Evolutionary conservation across 2,888 invertebrate species (phyloP), one percentile per base, ranked within the genome.

Genomic region (Agriopis marginaria): DNA sequence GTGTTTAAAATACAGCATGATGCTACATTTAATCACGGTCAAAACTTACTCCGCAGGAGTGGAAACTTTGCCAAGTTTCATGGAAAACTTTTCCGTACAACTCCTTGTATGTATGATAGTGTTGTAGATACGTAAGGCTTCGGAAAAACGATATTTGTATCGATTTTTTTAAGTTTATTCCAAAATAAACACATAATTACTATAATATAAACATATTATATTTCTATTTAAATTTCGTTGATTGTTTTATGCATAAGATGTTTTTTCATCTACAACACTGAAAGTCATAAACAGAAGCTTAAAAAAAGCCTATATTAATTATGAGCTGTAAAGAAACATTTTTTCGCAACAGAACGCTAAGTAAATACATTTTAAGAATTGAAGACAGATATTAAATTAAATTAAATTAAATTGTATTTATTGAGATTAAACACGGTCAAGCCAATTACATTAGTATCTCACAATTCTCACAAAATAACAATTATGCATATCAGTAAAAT

Each of bases 21-120:
- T 71, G 72, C 66, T 72, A 75, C 73, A 77, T 79, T 80, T 80
- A 82, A 82, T 82, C 79, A 82, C 75, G 72, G 70, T 60, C 17
- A 62, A 10, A 60, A 82, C 56, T 65, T 51, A 77, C 75, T 79
- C 76, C 76, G 71, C 73, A 69, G 66, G 55, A 56, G 60, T 5
- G 14, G 39, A 56, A 70, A 74, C 75, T 77, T 70, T 40, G 66
- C 54, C 12, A 63, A 81, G 77, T 82, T 79, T 78, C 78, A 78
- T 75, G 82, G 80, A 81, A 82, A 82, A 82, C 80, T 82, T 82
- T 3, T 53, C 54, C 71, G 60, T 65, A 58, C 55, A 50, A 60
- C 49, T n/a, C 49, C 70, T 71, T 67, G 68, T 40, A 63, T 67
- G 60, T 60, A 64, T 62, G 66, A 72, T 75, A 79, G 75, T 78